Evolutionary conservation across 2,888 invertebrate genomes (phyloP).

Genomic region (Penaeus monodon): DNA sequence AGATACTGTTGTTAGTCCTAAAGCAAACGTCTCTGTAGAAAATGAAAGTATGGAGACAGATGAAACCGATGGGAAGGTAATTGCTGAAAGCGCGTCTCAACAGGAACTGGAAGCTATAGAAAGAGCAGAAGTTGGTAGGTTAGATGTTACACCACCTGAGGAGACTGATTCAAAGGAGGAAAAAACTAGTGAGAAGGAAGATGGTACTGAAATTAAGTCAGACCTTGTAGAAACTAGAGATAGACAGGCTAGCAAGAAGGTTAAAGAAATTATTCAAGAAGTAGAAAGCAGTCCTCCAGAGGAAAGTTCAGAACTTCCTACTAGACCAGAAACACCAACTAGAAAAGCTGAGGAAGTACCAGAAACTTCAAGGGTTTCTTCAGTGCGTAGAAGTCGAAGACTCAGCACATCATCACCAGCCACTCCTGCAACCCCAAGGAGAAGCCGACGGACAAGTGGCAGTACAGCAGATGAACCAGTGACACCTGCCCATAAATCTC

Average conservation of each 20-base stretch:
- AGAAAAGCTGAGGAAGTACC: neutral
- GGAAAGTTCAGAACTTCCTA: neutral
- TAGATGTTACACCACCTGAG: neutral
- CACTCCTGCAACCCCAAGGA: slow-evolving; percentile 36
- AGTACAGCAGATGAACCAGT: neutral
- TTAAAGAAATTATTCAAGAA: no score
- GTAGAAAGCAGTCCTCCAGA: no score
- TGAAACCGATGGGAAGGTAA: no score
- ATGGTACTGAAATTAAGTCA: neutral
- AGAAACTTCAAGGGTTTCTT: neutral
- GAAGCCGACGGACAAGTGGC: slow-evolving; percentile 2
- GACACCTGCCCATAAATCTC: no score
- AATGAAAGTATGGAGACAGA: no score
- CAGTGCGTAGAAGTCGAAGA: slow-evolving; percentile 24
- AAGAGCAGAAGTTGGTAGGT: neutral
- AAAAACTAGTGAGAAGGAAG: neutral
- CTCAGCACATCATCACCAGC: slow-evolving; percentile 30
- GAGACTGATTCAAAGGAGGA: neutral
- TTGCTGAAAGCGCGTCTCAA: neutral
- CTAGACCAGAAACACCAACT: neutral
- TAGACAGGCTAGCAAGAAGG: no score
- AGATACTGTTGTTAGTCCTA: no score
- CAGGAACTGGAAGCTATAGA: neutral
- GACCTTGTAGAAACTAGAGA: neutral
- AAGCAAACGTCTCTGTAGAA: no score